A percentile compares a stretch with the other conserved stretches of the same genome.
These are phyloP conservation scores for Aphelinus atriplicis DNA, from an alignment of 1,140 invertebrate genomes.

Conservation along the genomic window DNA sequence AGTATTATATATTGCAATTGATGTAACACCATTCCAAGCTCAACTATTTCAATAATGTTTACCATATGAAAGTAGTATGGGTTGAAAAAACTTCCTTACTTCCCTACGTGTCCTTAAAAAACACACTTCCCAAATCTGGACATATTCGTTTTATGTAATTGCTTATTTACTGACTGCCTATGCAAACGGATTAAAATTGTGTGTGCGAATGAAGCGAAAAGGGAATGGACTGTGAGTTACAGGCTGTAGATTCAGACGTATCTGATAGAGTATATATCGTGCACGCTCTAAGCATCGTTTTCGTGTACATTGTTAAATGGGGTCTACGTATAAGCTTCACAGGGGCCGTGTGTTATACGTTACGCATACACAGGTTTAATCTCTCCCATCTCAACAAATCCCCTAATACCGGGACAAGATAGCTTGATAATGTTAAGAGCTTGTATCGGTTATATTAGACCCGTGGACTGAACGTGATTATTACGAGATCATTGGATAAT, in stretches of 20 bases:
- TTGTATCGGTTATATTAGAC: slow-evolving; percentile 23
- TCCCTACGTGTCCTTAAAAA: not conserved
- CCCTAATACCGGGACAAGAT: slow-evolving; percentile 17
- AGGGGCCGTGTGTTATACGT: slow-evolving; percentile 11
- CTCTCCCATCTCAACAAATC: slow-evolving; percentile 23
- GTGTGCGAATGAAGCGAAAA: no score
- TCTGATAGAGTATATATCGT: slow-evolving; percentile 16
- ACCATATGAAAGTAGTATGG: not conserved
- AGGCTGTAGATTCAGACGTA: not conserved
- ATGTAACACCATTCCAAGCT: not conserved
- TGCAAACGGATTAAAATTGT: not conserved
- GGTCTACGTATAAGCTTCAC: slow-evolving; percentile 11
- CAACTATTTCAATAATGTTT: not conserved
- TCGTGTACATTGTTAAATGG: slow-evolving; percentile 25
- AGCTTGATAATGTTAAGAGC: slow-evolving; percentile 23
- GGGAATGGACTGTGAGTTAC: slow-evolving; percentile 18
- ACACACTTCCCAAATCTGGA: not conserved
- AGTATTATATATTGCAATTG: no score
- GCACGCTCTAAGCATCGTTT: slow-evolving; percentile 6
- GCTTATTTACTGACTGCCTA: not conserved
- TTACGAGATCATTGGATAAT: slow-evolving; percentile 26
- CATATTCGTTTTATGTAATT: not conserved
- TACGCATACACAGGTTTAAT: slow-evolving; percentile 24
- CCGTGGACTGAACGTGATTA: slow-evolving; percentile 22
- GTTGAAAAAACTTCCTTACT: not conserved